Evolutionary conservation across 2,113 vertebrate genomes (phyloP).

Genomic region (Corythaeola cristata): DNA sequence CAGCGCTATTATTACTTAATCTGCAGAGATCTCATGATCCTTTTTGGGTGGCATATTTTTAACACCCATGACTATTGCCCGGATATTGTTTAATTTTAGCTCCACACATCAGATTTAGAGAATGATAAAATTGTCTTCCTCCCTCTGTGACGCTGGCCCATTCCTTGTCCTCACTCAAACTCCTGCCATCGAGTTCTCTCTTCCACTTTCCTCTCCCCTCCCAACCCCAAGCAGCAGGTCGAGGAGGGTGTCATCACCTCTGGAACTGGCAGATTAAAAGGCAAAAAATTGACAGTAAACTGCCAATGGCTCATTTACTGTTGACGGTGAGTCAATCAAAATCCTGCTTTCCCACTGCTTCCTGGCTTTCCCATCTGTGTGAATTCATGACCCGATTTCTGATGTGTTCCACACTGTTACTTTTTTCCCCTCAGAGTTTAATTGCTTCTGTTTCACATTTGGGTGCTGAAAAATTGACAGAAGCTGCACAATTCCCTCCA

Average conservation of each 20-base stretch:
- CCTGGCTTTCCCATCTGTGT: slow-evolving; percentile 70
- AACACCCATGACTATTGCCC: background rate
- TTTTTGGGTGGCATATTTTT: background rate
- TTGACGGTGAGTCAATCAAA: slow-evolving; percentile 72
- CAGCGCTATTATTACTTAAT: background rate
- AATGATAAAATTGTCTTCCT: background rate
- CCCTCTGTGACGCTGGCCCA: background rate
- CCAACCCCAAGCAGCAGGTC: background rate
- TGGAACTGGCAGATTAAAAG: slow-evolving; percentile 63
- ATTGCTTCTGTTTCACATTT: slow-evolving; percentile 75
- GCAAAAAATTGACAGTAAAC: slow-evolving; percentile 67
- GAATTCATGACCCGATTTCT: slow-evolving; percentile 75
- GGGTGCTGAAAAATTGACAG: slow-evolving; percentile 75
- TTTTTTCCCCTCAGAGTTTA: slow-evolving; percentile 72
- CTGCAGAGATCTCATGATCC: background rate
- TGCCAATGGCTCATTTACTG: slow-evolving; percentile 69
- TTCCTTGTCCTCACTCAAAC: background rate
- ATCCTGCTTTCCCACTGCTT: slow-evolving; percentile 67
- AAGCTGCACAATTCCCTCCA: slow-evolving; percentile 71
- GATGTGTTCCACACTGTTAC: slow-evolving; percentile 74
- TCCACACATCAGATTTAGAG: background rate
- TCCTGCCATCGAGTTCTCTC: background rate
- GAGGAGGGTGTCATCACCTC: slow-evolving; percentile 21
- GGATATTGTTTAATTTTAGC: slow-evolving; percentile 18
- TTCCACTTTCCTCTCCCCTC: background rate